Evolutionary conservation across 1,140 invertebrate genomes (phyloP).

Genomic region (Diachasma alloeum): DNA sequence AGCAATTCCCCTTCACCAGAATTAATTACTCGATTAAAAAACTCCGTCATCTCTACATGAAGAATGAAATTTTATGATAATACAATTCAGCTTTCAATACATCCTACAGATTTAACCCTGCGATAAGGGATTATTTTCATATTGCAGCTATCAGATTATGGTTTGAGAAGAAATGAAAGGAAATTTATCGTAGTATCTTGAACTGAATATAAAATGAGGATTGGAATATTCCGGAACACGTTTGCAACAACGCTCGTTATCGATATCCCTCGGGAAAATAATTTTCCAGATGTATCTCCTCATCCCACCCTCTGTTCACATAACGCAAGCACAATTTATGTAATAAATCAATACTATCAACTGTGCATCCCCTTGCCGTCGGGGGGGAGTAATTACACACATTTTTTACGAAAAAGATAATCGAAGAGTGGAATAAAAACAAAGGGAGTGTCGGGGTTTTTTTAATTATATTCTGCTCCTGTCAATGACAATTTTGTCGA

Average conservation of each 20-base stretch:
- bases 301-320: not conserved
- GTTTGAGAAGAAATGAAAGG: not conserved
- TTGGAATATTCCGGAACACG: slow-evolving; percentile 21
- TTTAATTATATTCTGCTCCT: not conserved
- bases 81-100: not conserved
- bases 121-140: not conserved
- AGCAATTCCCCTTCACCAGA: no score
- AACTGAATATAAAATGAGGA: slow-evolving; percentile 17
- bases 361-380: not conserved
- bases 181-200: not conserved
- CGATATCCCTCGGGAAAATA: slow-evolving; percentile 18
- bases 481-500: no score
- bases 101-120: not conserved
- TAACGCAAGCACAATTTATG: not conserved
- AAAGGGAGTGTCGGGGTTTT: not conserved
- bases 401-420: not conserved
- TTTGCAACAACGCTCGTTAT: slow-evolving; percentile 17
- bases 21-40: no score
- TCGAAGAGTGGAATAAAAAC: not conserved
- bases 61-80: not conserved
- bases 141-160: not conserved
- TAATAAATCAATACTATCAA: slow-evolving; percentile 3
- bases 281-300: slow-evolving; percentile 7
- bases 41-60: no score
- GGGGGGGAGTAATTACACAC: not conserved